phyloP scores from a whole-genome alignment of 2,797 vertebrate genomes.

The Artibeus jamaicensis region DNA sequence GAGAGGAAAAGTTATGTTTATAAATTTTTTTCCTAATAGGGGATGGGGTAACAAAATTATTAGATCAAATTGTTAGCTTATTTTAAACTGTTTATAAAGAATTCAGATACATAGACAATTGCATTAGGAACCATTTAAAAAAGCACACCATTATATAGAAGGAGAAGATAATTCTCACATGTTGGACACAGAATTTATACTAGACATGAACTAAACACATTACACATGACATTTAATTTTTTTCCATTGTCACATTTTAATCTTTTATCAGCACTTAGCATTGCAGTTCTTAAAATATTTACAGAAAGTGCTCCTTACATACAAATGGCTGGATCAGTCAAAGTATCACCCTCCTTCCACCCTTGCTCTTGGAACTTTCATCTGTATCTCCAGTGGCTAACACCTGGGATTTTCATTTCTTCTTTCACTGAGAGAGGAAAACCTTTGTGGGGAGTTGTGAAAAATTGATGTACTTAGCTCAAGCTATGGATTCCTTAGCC shows the following conservation, averaged over 20 bases:
- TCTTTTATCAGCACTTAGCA: not conserved
- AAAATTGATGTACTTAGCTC: not conserved
- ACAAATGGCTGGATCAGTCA: not conserved
- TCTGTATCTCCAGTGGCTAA: not conserved
- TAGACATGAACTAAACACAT: not conserved
- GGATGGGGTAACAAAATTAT: not conserved
- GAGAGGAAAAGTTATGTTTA: not conserved
- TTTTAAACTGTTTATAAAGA: constrained; percentile 24
- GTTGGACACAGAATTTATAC: not conserved
- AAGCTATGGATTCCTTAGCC: not conserved
- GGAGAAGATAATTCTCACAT: not conserved
- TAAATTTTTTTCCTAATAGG: not conserved
- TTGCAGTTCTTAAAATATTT: not conserved
- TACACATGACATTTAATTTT: not conserved
- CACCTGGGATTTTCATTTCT: not conserved
- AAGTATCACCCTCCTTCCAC: not conserved
- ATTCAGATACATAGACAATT: not conserved
- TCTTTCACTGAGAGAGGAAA: not conserved
- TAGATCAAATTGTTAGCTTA: not conserved
- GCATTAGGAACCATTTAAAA: not conserved
- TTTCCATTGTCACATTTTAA: not conserved
- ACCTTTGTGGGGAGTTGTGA: not conserved
- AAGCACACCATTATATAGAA: not conserved
- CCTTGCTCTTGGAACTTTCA: not conserved
- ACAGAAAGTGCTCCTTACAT: not conserved